These are phyloP conservation scores for Alethe diademata DNA, from an alignment of 2,113 vertebrate species.

Conservation along the genomic window DNA sequence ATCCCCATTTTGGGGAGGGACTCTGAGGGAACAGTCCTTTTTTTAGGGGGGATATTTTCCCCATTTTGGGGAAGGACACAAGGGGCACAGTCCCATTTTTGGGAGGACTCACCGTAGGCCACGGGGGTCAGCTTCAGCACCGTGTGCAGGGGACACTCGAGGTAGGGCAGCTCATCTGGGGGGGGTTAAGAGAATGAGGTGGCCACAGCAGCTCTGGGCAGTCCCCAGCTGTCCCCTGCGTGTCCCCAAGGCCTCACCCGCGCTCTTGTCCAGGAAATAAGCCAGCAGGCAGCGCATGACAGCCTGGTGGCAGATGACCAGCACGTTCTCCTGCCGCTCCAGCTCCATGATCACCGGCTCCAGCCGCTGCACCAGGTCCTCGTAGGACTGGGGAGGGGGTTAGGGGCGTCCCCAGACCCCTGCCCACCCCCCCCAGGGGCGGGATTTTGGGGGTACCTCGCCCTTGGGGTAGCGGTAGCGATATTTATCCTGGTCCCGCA, in stretches of 20 bases:
- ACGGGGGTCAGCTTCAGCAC: conserved; percentile 77
- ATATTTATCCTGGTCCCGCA: conserved; percentile 92
- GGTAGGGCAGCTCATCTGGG: conserved; percentile 67
- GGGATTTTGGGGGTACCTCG: conserved; percentile 71
- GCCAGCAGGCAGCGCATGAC: conserved; percentile 92
- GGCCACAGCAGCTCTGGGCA: rapidly evolving
- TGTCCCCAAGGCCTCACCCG: conserved; percentile 65
- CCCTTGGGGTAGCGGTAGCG: conserved; percentile 93
- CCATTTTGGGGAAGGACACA: neutral
- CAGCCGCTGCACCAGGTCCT: conserved; percentile 90
- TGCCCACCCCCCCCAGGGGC: no score
- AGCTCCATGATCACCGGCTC: conserved; percentile 96
- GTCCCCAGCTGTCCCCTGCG: neutral
- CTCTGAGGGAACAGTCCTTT: no score
- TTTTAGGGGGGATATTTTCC: neutral
- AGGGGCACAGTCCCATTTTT: neutral
- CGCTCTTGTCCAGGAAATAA: conserved; percentile 91
- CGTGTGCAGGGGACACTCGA: conserved; percentile 76
- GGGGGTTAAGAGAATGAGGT: rapidly evolving
- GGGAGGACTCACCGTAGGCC: conserved; percentile 51
- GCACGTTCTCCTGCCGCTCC: conserved; percentile 90
- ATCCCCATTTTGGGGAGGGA: no score
- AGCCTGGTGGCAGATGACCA: conserved; percentile 90
- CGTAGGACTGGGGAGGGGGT: conserved; percentile 77
- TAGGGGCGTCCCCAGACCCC: neutral